These are phyloP conservation scores for Melanerpes formicivorus DNA, from an alignment of 2,113 vertebrate genomes.

Conservation along the genomic window DNA sequence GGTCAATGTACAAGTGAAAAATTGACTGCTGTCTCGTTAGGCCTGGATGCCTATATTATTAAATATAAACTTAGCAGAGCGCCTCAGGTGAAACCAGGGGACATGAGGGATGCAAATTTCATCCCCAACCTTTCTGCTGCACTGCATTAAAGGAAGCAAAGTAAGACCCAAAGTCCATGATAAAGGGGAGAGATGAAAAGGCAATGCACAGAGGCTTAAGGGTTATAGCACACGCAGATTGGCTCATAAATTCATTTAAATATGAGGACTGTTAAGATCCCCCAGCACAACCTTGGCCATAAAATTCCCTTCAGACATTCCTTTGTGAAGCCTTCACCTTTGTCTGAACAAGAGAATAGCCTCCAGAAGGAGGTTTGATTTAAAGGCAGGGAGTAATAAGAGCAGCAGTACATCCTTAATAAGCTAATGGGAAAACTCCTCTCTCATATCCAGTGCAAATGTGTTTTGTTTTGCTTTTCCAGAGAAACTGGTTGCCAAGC, in stretches of 20 bases:
- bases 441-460: neutral
- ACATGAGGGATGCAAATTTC: slow-evolving; percentile 22
- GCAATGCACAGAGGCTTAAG: neutral
- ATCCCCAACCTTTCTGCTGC: neutral
- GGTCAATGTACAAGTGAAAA: slow-evolving; percentile 16
- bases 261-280: neutral
- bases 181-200: neutral
- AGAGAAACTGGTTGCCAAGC: neutral
- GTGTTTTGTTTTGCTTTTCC: neutral
- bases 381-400: neutral
- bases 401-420: neutral
- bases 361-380: slow-evolving; percentile 2
- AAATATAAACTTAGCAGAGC: slow-evolving; percentile 13
- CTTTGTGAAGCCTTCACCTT: neutral
- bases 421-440: neutral
- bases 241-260: slow-evolving; percentile 20
- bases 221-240: neutral
- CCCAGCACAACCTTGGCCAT: neutral
- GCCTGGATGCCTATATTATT: neutral
- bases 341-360: neutral
- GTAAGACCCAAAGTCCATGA: neutral
- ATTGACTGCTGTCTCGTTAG: slow-evolving; percentile 27
- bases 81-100: slow-evolving; percentile 8
- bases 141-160: neutral
- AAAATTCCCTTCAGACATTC: neutral